Percentiles rank a stretch among this genome's conserved stretches.
Evolutionary conservation across 37 sponge, comb jelly and placozoan genomes (phyloP).

Genomic region (Ephydatia muelleri): DNA sequence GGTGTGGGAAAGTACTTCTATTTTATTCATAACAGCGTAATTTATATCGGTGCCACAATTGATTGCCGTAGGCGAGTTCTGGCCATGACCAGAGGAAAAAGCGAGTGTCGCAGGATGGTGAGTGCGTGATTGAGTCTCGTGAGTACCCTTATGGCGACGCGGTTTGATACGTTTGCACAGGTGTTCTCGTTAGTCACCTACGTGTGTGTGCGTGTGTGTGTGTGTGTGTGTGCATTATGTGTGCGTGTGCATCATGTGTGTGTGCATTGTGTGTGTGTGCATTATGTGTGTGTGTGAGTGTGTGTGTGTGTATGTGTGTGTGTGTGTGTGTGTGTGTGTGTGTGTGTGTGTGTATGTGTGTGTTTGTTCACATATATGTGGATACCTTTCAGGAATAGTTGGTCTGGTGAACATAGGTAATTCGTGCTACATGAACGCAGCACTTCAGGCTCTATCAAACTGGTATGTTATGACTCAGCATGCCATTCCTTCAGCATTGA

Average conservation of each 20-base stretch:
- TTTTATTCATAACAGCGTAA: not conserved
- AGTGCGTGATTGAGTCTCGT: not conserved
- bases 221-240: conserved; percentile 15
- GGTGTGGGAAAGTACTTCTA: not conserved
- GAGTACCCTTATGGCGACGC: not conserved
- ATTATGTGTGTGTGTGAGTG: conserved; percentile 36
- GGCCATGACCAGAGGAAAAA: not conserved
- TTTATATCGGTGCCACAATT: not conserved
- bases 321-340: conserved; percentile 25
- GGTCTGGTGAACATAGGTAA: conserved; percentile 85
- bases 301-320: conserved; percentile 40
- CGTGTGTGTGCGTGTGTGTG: not conserved
- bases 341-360: conserved; percentile 32
- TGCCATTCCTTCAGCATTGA: not conserved
- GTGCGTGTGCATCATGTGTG: conserved; percentile 19
- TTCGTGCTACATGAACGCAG: conserved; percentile 88
- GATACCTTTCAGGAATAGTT: conserved; percentile 49
- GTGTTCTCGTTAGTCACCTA: not conserved
- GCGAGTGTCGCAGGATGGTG: not conserved
- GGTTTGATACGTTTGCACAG: not conserved
- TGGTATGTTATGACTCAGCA: conserved; percentile 46
- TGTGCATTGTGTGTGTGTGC: conserved; percentile 39
- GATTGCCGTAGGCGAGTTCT: not conserved
- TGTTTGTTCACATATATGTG: conserved; percentile 14
- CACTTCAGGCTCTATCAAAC: conserved; percentile 85